Conservation (phyloP, 1,140 invertebrate species). For the Cherax quadricarinatus region DNA sequence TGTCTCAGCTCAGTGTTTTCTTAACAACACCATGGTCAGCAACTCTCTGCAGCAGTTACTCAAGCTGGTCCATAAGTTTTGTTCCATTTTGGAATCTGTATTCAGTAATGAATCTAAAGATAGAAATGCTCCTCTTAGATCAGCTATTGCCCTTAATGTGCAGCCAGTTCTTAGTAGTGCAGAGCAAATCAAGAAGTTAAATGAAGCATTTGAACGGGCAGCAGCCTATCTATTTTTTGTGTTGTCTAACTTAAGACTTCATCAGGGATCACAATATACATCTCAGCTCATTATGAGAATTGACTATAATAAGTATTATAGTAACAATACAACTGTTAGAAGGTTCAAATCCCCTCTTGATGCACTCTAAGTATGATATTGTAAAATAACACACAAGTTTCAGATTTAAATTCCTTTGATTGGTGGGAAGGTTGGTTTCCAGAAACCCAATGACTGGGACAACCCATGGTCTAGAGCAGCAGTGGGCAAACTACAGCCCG, state of each 20-base stretch:
- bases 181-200: constrained; percentile 1
- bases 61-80: constrained; percentile 50
- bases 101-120: constrained; percentile 4
- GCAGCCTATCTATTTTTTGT: constrained; percentile 55
- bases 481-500: too few relatives aligned
- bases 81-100: constrained; percentile 27
- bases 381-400: too few relatives aligned
- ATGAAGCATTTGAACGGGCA: constrained; percentile 47
- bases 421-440: too few relatives aligned
- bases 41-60: constrained; percentile 43
- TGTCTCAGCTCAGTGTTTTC: constrained; percentile 54
- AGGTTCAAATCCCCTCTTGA: neutral
- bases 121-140: neutral
- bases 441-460: too few relatives aligned
- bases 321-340: constrained; percentile 12
- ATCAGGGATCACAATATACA: constrained; percentile 54
- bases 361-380: neutral
- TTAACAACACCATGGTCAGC: constrained; percentile 47
- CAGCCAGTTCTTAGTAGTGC: neutral
- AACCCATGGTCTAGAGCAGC: too few relatives aligned
- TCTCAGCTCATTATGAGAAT: constrained; percentile 63
- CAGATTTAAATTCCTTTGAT: too few relatives aligned
- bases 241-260: constrained; percentile 56
- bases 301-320: constrained; percentile 65
- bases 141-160: neutral